Evolutionary conservation across 2,888 invertebrate species (phyloP), one percentile per base, ranked within the genome.

Genomic region (Uloborus plumipes): DNA sequence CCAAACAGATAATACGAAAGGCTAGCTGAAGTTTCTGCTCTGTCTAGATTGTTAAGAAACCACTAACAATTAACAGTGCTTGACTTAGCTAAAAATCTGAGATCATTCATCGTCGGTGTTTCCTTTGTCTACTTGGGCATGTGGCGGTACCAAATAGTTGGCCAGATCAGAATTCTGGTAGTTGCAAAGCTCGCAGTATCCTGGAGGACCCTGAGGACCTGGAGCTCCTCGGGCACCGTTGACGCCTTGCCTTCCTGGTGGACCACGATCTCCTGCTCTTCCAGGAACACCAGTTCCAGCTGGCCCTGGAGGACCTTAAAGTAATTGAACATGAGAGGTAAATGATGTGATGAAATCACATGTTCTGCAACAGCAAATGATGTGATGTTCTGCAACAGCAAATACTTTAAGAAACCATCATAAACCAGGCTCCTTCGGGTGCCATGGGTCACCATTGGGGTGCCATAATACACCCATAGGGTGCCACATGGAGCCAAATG

Each of bases 211-310:
- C 84, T 93, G 91, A 0, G 91, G 89, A 3, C 94, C 87, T 13
- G 86, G 85, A 14, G 84, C 59, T 26, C 87, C 87, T 20, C 86
- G 84, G 11, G 85, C 84, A 4, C 87, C 87, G 71, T 69, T 82
- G 13, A 78, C n/a, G 2, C 94, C 94, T 89, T 93, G 91, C 89
- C 92, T 90, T 66, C 95, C 95, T 6, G 93, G 89, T 86, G 93
- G 93, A 13, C 95, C 95, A 87, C 94, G 90, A 84, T 93, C 93
- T 0, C 95, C 86, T 75, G 84, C 84, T 71, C 84, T 85, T 66
- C 86, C 94, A 16, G 92, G 92, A 18, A 90, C 87, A 2, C 94
- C 94, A 84, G 92, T 89, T 9, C 93, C 92, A 76, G 92, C 92
- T 55, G 91, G 91, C 3, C 95, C 95, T 13, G 92, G 90, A n/a